Evolutionary conservation across 2,797 vertebrate species (phyloP), one percentile per base, ranked within the genome.

Genomic region (Aldrovandia affinis): DNA sequence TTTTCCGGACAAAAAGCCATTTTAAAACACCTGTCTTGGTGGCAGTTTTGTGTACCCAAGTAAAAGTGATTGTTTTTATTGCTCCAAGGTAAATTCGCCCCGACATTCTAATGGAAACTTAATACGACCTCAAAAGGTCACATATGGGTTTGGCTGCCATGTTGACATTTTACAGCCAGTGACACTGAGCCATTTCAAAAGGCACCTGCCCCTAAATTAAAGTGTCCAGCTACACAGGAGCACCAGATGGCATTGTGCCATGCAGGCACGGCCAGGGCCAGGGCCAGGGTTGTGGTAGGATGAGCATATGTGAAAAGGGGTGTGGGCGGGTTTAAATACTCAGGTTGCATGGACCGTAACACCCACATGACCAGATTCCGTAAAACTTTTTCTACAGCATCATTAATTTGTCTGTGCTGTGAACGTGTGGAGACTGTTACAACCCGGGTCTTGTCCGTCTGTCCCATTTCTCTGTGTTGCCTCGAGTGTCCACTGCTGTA

Each of bases 121-220:
- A 42, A 75, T 75, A 9, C 44, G 70, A 75, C 39, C 70, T 75
- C 70, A 42, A 7, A 42, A n/a, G 70, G 36, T 75, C 36, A 75
- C 70, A 75, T 44, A 75, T 70, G 65, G 70, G 39, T 44, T 75
- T 42, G 65, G 65, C 65, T 36, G 70, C 70, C 70, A 75, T 44
- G 39, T n/a, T 75, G 70, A 44, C 70, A 70, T 70, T 70, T 70
- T 75, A 22, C 36, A 5, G 39, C 70, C 20, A 47, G 70, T 75
- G 70, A 44, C 39, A 39, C 15, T 6, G 33, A 75, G 39, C 20
- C 70, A 75, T 75, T 75, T 75, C 39, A 75, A 75, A 75, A 75
- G 39, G 22, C 70, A 42, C 36, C 70, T 75, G 70, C 39, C 70
- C 39, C 70, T 25, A 44, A 20, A 75, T 42, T 25, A 33, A 36